Conservation (phyloP, 2,888 invertebrate species). For the Toxonevra muliebris region DNA sequence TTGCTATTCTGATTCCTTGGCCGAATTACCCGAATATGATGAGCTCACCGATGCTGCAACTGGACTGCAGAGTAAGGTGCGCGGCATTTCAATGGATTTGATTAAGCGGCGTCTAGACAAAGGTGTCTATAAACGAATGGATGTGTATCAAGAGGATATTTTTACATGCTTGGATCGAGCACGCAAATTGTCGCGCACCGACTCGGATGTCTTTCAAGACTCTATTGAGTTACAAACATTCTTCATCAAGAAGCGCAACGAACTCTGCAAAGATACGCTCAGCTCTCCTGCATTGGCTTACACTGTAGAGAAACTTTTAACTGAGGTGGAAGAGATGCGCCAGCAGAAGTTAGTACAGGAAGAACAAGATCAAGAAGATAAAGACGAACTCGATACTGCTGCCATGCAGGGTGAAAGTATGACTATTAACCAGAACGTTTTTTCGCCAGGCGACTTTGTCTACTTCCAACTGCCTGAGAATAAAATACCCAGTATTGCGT, state of each 20-base stretch:
- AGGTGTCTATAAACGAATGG: conserved; percentile 90
- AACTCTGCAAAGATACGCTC: conserved; percentile 80
- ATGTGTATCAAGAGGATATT: conserved; percentile 96
- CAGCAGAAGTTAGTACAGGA: conserved; percentile 81
- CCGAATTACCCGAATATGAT: conserved; percentile 90
- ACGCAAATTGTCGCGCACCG: conserved; percentile 85
- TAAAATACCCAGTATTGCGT: conserved; percentile 78
- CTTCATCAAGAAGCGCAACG: conserved; percentile 81
- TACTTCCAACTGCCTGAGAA: conserved; percentile 76
- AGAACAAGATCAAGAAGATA: conserved; percentile 78
- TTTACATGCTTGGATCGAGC: conserved; percentile 93
- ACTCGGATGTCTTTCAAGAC: conserved; percentile 96
- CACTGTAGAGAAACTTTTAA: conserved; percentile 77
- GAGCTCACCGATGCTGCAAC: conserved; percentile 70
- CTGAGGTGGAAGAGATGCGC: conserved; percentile 78
- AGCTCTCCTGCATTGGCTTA: conserved; percentile 88
- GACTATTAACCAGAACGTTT: conserved; percentile 80
- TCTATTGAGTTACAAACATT: conserved; percentile 91
- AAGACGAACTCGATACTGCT: conserved; percentile 65
- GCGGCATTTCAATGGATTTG: conserved; percentile 89
- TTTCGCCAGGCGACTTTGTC: conserved; percentile 89
- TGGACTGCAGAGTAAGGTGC: conserved; percentile 67
- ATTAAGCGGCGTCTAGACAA: conserved; percentile 92
- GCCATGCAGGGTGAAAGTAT: conserved; percentile 69
- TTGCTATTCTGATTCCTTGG: conserved; percentile 95